phyloP scores from a whole-genome alignment of 2,113 vertebrate genomes.

The Hemichromis elongatus region DNA sequence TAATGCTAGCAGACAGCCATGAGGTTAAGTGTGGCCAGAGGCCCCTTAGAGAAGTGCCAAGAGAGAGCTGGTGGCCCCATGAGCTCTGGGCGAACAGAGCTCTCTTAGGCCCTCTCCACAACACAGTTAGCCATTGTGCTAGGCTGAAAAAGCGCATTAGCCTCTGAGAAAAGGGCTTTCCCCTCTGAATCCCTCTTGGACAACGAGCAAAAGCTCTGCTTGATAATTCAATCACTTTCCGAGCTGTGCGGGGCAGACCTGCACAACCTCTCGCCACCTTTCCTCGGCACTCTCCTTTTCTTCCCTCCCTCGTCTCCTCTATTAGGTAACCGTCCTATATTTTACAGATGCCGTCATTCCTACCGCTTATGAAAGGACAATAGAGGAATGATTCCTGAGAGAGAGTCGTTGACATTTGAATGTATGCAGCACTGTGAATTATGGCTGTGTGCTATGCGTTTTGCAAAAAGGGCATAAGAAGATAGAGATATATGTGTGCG shows the following conservation, averaged over 20 bases:
- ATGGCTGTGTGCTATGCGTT: conserved; percentile 35
- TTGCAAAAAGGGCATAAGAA: conserved; percentile 51
- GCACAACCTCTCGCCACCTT: not conserved
- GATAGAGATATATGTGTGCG: conserved; percentile 22
- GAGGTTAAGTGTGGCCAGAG: conserved; percentile 65
- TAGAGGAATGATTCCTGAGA: conserved; percentile 60
- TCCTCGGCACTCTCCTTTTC: conserved; percentile 4
- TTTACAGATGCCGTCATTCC: conserved; percentile 58
- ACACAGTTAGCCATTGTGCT: conserved; percentile 66
- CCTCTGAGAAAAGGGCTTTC: conserved; percentile 59
- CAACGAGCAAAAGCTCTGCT: conserved; percentile 63
- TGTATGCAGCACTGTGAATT: conserved; percentile 58
- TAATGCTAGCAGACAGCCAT: conserved; percentile 57
- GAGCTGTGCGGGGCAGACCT: conserved; percentile 18
- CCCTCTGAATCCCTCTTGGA: conserved; percentile 50
- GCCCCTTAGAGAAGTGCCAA: conserved; percentile 58
- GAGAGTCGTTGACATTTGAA: conserved; percentile 66
- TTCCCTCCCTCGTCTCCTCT: conserved; percentile 37
- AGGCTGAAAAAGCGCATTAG: conserved; percentile 67
- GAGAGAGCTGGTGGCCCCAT: conserved; percentile 65
- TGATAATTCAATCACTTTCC: conserved; percentile 72
- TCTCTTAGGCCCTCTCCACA: conserved; percentile 55
- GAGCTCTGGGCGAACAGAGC: conserved; percentile 52
- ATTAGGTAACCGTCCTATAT: conserved; percentile 66
- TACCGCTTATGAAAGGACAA: conserved; percentile 64